Evolutionary conservation across 2,888 invertebrate species (phyloP).

Genomic region (Tenthredo distinguenda): DNA sequence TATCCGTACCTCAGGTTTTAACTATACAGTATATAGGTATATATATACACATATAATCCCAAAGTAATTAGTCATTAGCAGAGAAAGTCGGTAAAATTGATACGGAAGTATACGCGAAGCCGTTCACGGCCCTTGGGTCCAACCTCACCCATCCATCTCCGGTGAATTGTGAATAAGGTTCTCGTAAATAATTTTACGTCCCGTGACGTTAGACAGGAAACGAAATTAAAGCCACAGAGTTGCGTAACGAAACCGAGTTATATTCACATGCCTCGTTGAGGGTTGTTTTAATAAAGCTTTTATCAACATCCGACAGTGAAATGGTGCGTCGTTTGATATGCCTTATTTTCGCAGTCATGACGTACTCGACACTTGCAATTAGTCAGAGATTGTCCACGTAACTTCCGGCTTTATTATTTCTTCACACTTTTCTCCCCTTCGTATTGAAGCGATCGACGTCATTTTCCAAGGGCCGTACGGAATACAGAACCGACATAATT

Average conservation of each 20-base stretch:
- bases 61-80: constrained; percentile 28
- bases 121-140: background rate
- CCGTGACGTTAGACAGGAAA: constrained; percentile 31
- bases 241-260: background rate
- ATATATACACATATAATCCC: background rate
- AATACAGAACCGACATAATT: background rate
- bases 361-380: background rate
- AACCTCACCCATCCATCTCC: constrained; percentile 28
- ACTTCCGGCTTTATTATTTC: background rate
- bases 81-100: constrained; percentile 14
- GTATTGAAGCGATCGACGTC: background rate
- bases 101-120: background rate
- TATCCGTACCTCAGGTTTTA: background rate
- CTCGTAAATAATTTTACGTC: constrained; percentile 35
- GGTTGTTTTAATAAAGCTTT: background rate
- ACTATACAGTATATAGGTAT: background rate
- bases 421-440: background rate
- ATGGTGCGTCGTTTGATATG: background rate
- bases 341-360: background rate
- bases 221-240: constrained; percentile 24
- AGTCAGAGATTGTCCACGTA: background rate
- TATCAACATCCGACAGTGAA: background rate
- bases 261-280: background rate
- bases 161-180: constrained; percentile 36
- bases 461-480: background rate